Evolutionary conservation across 2,113 vertebrate species (phyloP), one percentile per base, ranked within the genome.

Genomic region (Hypomesus transpacificus): DNA sequence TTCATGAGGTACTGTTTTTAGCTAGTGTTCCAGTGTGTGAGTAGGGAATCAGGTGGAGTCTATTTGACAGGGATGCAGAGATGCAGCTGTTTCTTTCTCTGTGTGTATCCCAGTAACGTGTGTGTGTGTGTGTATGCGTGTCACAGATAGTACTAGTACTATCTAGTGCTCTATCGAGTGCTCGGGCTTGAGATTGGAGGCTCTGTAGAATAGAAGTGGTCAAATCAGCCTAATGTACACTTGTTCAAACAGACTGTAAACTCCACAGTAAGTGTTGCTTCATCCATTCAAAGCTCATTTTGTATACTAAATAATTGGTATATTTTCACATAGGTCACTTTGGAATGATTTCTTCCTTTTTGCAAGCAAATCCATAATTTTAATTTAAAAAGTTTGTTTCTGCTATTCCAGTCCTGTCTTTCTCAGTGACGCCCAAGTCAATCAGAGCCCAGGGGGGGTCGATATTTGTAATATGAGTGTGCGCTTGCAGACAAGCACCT

Each of bases 401-500:
- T 87, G 87, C 91, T 90, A 90, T 92, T 34, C 31, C 93, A 87
- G 88, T 91, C 91, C 28, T 53, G 87, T 34, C 31, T 34, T 34
- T 34, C 90, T 93, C 91, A 91, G 87, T 93, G 91, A 94, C 90
- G 88, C 91, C 89, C 91, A 93, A 94, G 86, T 91, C 90, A 91
- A 89, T 93, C 89, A 78, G 90, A 91, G 90, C 86, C 82, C 85
- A 72, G 75, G 76, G 88, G 69, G 59, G 85, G 92, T 96, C 94
- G 87, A 96, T 95, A 93, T 92, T 92, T 93, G 92, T 93, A 95
- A 92, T 93, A 93, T 89, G 87, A 88, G 90, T 78, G 80, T 92
- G 90, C 84, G 90, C 91, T 83, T 91, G 90, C 90, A 90, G 91
- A 89, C 86, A 88, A 93, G 89, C 89, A 90, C 79, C 93, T 93